Evolutionary conservation across 2,797 vertebrate species (phyloP).

Genomic region (Danio tinwini): DNA sequence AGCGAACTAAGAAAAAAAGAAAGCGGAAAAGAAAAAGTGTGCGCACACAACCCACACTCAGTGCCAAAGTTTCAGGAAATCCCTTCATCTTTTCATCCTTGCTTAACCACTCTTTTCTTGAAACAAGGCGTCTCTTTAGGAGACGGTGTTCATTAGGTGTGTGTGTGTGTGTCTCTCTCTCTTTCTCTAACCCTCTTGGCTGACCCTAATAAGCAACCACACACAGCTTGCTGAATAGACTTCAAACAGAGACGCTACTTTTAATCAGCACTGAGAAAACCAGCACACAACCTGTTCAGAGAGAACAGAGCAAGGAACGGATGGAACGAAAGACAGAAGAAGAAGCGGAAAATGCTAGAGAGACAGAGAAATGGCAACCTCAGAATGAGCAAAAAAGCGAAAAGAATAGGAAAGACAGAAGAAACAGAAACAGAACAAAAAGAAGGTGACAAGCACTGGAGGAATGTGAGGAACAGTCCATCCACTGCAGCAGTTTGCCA

Average conservation of each 20-base stretch:
- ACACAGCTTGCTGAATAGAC: slow-evolving; percentile 38
- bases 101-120: slow-evolving; percentile 25
- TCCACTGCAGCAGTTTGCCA: slow-evolving; percentile 13
- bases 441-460: slow-evolving; percentile 13
- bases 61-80: slow-evolving; percentile 36
- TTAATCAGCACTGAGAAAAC: slow-evolving; percentile 35
- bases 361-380: slow-evolving; percentile 6
- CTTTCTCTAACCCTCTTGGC: slow-evolving; percentile 25
- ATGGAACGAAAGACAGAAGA: slow-evolving; percentile 5
- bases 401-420: slow-evolving; percentile 16
- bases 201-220: slow-evolving; percentile 43
- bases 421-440: slow-evolving; percentile 31
- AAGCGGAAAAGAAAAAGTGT: slow-evolving; percentile 1
- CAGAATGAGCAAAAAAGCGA: not conserved
- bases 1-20: not conserved
- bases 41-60: not conserved
- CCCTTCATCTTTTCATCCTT: slow-evolving; percentile 35
- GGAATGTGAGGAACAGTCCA: slow-evolving; percentile 18
- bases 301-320: not conserved
- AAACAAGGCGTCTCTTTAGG: slow-evolving; percentile 40
- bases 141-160: slow-evolving; percentile 12
- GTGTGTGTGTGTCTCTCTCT: not conserved
- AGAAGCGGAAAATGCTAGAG: not conserved
- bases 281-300: slow-evolving; percentile 26
- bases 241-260: slow-evolving; percentile 43